Evolutionary conservation across 2,888 invertebrate species (phyloP).

Genomic region (Drosophila maculinotata): DNA sequence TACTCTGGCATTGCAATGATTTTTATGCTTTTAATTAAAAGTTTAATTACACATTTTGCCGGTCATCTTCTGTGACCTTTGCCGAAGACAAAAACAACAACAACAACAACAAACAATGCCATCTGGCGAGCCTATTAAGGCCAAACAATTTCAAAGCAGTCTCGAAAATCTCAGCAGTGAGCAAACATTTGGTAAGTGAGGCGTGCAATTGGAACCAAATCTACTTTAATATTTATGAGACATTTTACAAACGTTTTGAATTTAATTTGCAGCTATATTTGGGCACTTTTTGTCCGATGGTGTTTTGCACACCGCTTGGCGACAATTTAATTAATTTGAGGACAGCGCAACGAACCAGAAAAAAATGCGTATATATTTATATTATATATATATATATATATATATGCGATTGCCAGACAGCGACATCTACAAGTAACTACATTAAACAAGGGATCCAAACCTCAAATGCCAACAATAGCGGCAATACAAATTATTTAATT

Average conservation of each 20-base stretch:
- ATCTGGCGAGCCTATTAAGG: conserved; percentile 60
- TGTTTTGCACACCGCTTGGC: conserved; percentile 12
- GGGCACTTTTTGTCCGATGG: conserved; percentile 29
- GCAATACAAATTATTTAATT: conserved; percentile 77
- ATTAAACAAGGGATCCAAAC: conserved; percentile 20
- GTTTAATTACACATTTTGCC: conserved; percentile 63
- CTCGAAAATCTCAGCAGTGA: conserved; percentile 37
- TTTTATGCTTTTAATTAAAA: conserved; percentile 75
- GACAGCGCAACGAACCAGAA: conserved; percentile 7
- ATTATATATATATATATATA: not conserved
- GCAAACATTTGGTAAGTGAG: not conserved
- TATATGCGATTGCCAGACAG: conserved; percentile 16
- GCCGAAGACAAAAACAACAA: not conserved
- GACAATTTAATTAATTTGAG: conserved; percentile 75
- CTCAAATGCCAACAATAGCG: conserved; percentile 58
- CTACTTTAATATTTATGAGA: conserved; percentile 45
- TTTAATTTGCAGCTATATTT: conserved; percentile 37
- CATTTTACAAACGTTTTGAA: conserved; percentile 33
- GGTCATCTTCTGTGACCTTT: conserved; percentile 43
- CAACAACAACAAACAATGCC: not conserved
- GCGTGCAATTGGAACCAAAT: conserved; percentile 5
- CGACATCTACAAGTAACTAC: conserved; percentile 4
- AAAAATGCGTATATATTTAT: not conserved
- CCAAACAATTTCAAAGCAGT: conserved; percentile 30
- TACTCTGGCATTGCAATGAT: conserved; percentile 50